These are phyloP conservation scores for Phortica magna DNA, from an alignment of 2,888 invertebrate species.

Conservation along the genomic window DNA sequence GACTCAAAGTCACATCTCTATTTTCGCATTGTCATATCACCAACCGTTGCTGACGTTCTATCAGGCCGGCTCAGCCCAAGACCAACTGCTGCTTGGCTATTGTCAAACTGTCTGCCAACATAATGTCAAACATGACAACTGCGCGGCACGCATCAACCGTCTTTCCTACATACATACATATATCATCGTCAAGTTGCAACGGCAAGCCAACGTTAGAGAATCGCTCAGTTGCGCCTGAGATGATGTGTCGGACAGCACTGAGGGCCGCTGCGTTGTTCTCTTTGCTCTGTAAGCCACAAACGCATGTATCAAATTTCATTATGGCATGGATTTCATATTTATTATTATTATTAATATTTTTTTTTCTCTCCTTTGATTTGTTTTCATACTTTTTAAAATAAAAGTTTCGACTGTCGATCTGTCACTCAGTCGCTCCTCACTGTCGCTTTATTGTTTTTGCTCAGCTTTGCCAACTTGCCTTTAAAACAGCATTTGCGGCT, in stretches of 20 bases:
- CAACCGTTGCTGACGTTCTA: background rate
- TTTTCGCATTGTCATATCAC: conserved; percentile 23
- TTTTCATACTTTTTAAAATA: too few relatives aligned
- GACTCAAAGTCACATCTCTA: conserved; percentile 17
- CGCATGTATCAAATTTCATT: conserved; percentile 20
- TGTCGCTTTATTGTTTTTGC: background rate
- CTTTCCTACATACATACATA: background rate
- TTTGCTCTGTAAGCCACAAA: conserved; percentile 11
- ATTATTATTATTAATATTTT: background rate
- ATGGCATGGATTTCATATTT: background rate
- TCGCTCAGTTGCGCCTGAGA: too few relatives aligned
- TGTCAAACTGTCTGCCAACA: conserved; percentile 19
- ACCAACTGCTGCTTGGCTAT: too few relatives aligned
- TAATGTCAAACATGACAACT: conserved; percentile 33
- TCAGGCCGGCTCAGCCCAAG: background rate
- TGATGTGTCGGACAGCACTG: too few relatives aligned
- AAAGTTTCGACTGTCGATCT: conserved; percentile 3
- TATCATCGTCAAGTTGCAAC: background rate
- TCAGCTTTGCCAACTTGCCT: background rate
- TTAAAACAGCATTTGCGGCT: conserved; percentile 12
- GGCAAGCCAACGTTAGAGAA: background rate
- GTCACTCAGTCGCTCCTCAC: conserved; percentile 10
- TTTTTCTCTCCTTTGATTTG: too few relatives aligned
- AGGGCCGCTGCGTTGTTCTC: background rate
- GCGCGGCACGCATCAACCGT: conserved; percentile 22